Conservation (phyloP, 2,113 vertebrate genomes). For the Mesoclemmys tuberculata region DNA sequence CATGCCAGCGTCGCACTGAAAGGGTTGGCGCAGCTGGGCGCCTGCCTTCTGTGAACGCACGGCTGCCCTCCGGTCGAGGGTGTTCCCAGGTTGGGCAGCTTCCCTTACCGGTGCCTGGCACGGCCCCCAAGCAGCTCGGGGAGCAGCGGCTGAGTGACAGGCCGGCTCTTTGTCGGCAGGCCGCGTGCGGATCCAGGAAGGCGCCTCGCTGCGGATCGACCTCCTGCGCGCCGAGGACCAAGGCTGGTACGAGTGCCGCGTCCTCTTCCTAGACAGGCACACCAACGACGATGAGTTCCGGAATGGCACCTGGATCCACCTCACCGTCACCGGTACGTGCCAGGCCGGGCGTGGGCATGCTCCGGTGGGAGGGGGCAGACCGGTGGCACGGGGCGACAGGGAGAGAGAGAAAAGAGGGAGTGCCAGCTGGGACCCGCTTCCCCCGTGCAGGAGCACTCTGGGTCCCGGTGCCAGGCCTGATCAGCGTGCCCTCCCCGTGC, state of each 20-base stretch:
- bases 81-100: not conserved
- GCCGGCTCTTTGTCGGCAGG: constrained; percentile 69
- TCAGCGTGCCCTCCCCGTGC: not conserved
- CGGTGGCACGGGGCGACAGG: not conserved
- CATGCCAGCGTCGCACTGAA: not conserved
- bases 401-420: too few species aligned
- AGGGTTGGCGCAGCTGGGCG: not conserved
- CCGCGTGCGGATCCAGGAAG: constrained; percentile 86
- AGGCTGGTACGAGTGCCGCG: constrained; percentile 97
- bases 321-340: constrained; percentile 90
- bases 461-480: not conserved
- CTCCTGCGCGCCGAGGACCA: constrained; percentile 89
- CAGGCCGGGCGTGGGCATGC: not conserved
- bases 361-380: not conserved
- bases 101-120: not conserved
- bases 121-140: not conserved
- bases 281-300: constrained; percentile 86
- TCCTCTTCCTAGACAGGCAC: constrained; percentile 90
- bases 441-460: too few species aligned
- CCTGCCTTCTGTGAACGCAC: accelerated
- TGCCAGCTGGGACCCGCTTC: not conserved
- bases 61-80: not conserved
- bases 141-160: not conserved
- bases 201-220: constrained; percentile 90
- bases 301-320: constrained; percentile 97